Evolutionary conservation across 2,797 vertebrate species (phyloP).

Genomic region (Onychomys arenicola): DNA sequence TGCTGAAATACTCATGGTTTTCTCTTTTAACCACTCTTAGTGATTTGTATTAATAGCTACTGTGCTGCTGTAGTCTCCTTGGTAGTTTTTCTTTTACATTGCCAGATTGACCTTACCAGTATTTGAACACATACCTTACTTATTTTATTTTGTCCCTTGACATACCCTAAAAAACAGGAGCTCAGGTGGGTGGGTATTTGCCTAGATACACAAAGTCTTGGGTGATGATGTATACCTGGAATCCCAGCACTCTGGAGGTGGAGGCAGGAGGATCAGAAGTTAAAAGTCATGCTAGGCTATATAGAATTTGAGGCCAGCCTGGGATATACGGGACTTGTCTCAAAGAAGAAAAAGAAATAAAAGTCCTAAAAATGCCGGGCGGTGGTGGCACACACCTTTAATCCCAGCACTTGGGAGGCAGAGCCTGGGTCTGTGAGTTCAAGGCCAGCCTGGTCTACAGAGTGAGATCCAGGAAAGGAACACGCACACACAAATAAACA

Average conservation of each 20-base stretch:
- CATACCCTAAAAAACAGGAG: neutral
- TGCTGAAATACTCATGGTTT: neutral
- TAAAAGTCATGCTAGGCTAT: neutral
- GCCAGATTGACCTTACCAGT: neutral
- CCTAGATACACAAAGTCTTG: neutral
- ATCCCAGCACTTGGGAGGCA: too few species aligned
- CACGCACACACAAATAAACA: too few species aligned
- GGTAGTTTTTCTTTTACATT: neutral
- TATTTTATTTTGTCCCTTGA: neutral
- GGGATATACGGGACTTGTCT: neutral
- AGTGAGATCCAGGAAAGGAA: too few species aligned
- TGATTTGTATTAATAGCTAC: slow-evolving; percentile 11
- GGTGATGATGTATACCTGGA: neutral
- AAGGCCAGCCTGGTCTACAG: too few species aligned
- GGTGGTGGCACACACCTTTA: too few species aligned
- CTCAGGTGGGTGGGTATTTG: neutral
- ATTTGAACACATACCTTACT: neutral
- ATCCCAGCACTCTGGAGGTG: neutral
- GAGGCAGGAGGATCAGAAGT: neutral
- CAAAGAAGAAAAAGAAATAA: neutral
- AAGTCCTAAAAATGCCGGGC: neutral
- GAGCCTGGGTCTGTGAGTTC: too few species aligned
- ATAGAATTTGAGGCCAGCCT: neutral
- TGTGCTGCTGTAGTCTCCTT: neutral
- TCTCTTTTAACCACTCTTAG: neutral